Conservation (phyloP, 2,113 vertebrate species). For the Tachysurus fulvidraco region DNA sequence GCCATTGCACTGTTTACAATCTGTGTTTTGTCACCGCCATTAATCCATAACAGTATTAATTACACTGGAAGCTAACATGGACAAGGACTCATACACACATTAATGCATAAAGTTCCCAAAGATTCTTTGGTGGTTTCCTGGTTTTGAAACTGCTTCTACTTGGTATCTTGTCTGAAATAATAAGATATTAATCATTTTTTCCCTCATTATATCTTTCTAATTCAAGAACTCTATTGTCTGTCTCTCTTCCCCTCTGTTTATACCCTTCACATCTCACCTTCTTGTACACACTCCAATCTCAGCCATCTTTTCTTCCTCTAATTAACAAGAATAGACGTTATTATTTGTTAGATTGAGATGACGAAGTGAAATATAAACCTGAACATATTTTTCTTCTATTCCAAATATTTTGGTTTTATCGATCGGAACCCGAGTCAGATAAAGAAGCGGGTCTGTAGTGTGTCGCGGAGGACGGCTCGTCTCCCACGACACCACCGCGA, state of each 20-base stretch:
- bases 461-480: neutral
- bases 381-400: too few relatives aligned
- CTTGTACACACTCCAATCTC: too few relatives aligned
- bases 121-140: neutral
- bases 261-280: neutral
- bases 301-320: neutral
- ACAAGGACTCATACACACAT: neutral
- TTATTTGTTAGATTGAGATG: neutral
- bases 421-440: neutral
- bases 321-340: neutral
- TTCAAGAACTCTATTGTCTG: neutral
- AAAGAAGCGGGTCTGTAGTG: neutral
- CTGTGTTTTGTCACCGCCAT: neutral
- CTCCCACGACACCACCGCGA: neutral
- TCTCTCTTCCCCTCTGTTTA: slow-evolving; percentile 1
- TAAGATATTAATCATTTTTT: neutral
- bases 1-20: neutral
- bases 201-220: neutral
- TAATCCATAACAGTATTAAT: neutral
- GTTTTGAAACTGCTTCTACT: neutral
- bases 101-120: neutral
- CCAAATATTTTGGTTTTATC: neutral
- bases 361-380: too few relatives aligned
- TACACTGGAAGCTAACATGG: neutral
- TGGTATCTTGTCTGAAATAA: neutral